Evolutionary conservation across 2,797 vertebrate genomes (phyloP).

Genomic region (Xiphorhynchus erythropygius): DNA sequence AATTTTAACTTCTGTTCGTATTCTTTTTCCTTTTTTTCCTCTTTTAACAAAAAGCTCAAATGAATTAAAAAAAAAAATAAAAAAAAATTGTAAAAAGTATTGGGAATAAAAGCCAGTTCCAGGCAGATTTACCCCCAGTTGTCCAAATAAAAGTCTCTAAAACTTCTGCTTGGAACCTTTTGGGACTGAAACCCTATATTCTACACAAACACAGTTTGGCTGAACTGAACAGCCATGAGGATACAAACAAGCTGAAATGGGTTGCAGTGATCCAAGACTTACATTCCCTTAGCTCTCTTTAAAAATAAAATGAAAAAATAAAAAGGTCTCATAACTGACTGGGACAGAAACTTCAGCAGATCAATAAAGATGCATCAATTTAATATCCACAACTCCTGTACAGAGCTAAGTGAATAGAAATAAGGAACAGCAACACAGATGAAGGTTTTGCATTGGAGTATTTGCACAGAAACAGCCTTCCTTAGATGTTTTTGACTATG

Average conservation of each 20-base stretch:
- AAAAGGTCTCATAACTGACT: neutral
- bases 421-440: neutral
- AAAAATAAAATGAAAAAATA: rapidly evolving
- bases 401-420: neutral
- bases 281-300: neutral
- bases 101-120: neutral
- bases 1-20: neutral
- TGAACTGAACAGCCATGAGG: neutral
- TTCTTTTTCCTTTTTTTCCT: neutral
- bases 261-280: neutral
- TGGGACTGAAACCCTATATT: neutral
- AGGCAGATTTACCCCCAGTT: neutral
- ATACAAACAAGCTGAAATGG: neutral
- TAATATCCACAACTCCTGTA: neutral
- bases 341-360: neutral
- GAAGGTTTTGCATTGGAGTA: neutral
- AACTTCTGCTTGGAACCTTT: neutral
- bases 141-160: neutral
- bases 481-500: neutral
- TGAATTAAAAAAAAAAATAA: no score
- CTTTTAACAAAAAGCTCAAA: no score
- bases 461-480: neutral
- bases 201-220: neutral
- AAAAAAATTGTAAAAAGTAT: neutral
- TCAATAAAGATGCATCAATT: neutral